Percentiles rank a stretch among this genome's conserved stretches.
Conservation (phyloP, 1,140 invertebrate genomes). For the Lucilia sericata region DNA sequence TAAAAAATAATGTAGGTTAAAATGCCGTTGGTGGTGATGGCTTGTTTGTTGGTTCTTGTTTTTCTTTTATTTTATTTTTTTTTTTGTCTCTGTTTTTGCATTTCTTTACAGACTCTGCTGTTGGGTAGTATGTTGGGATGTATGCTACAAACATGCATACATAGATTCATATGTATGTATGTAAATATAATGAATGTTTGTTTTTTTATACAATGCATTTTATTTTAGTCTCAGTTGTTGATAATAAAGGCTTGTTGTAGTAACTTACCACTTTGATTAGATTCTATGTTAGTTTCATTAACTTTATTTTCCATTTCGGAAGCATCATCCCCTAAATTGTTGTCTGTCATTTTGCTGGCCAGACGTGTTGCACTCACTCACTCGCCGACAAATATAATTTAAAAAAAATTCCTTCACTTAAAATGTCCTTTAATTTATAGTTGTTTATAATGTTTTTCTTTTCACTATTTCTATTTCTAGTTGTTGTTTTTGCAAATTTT, state of each 20-base stretch:
- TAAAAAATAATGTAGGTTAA: slow-evolving; percentile 13
- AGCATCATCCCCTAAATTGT: slow-evolving; percentile 28
- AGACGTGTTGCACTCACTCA: slow-evolving; percentile 10
- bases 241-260: neutral
- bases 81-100: no score
- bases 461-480: neutral
- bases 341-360: slow-evolving; percentile 32
- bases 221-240: neutral
- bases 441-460: neutral
- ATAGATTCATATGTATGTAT: neutral
- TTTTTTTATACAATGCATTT: neutral
- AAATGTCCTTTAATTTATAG: neutral
- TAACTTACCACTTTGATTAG: slow-evolving; percentile 38
- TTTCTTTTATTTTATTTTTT: neutral
- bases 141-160: no score
- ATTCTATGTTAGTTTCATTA: slow-evolving; percentile 26
- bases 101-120: no score
- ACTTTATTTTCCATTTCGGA: slow-evolving; percentile 36
- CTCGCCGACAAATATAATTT: neutral
- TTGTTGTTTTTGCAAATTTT: neutral
- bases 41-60: neutral
- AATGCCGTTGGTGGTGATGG: slow-evolving; percentile 1
- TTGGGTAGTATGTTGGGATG: no score
- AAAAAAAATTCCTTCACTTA: slow-evolving; percentile 15
- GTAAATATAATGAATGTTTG: neutral